Evolutionary conservation across 2,888 invertebrate genomes (phyloP), one percentile per base, ranked within the genome.

Genomic region (Nymphalis urticae): DNA sequence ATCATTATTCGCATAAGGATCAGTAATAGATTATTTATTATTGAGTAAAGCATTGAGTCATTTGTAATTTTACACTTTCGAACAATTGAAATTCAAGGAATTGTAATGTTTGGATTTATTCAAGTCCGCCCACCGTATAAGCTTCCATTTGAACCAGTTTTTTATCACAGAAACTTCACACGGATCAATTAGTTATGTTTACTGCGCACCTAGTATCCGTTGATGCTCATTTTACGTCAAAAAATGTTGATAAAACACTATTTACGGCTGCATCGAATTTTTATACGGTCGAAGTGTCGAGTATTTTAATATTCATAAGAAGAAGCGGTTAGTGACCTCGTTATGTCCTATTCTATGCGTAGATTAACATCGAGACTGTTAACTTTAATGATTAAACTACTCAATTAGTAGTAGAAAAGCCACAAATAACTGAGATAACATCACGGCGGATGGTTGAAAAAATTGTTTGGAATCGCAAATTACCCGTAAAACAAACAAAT

Each of bases 401-500:
- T 87, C 85, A 88, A 88, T 91, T 88, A 86, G 72, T 60, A 82
- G 75, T 80, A 66, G 71, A 71, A 77, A 76, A 76, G 79, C 81
- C 76, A 80, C 80, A 77, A 79, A 82, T 78, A 83, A 79, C 71
- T 32, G 32, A 79, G 82, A 84, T 82, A 80, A 74, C 69, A 78
- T 80, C 78, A 63, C 68, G 73, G 58, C 42, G 27, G 75, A 73
- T 73, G 67, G 72, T 68, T 75, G 79, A 82, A 81, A 82, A 75
- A 80, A 76, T 81, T 84, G 82, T 82, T 78, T 78, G 80, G 80
- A 82, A 85, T 85, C 84, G 86, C 89, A 90, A 91, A 92, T 91
- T 89, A 83, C 75, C 85, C 88, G 86, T 86, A 88, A 92, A 90
- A 89, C 87, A 90, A 92, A 90, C 86, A 88, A 87, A 85, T 85